phyloP scores from a whole-genome alignment of 2,797 vertebrate species.

The Selene dorsalis region DNA sequence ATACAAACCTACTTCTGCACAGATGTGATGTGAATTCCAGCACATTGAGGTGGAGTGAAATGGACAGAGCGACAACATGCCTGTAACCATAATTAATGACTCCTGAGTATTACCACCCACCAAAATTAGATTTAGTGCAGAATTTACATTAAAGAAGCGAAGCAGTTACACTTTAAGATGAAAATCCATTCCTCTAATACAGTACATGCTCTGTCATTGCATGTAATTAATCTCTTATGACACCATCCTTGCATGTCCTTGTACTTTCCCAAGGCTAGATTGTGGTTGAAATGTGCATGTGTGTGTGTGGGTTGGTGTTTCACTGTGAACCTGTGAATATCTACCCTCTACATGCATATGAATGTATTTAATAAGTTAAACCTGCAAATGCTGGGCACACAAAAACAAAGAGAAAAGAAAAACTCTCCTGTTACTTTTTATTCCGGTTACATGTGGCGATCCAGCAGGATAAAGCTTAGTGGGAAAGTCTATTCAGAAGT shows the following conservation, averaged over 20 bases:
- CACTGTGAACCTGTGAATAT: constrained; percentile 44
- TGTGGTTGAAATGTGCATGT: constrained; percentile 27
- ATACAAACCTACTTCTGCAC: constrained; percentile 33
- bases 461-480: constrained; percentile 53
- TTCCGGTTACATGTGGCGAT: constrained; percentile 42
- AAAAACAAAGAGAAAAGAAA: constrained; percentile 1
- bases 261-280: constrained; percentile 25
- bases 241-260: constrained; percentile 64
- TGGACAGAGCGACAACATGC: constrained; percentile 30
- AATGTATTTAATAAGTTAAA: constrained; percentile 32
- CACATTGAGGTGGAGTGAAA: constrained; percentile 39
- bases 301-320: background rate
- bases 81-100: constrained; percentile 59
- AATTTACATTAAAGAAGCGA: constrained; percentile 53
- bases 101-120: constrained; percentile 46
- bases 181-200: constrained; percentile 34
- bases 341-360: constrained; percentile 9
- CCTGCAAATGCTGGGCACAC: constrained; percentile 1
- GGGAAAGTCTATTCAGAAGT: constrained; percentile 58
- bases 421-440: constrained; percentile 13
- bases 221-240: constrained; percentile 69
- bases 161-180: constrained; percentile 45
- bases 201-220: constrained; percentile 30
- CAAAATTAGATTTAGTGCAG: constrained; percentile 69
- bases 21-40: constrained; percentile 63